Evolutionary conservation across 2,113 vertebrate genomes (phyloP).

Genomic region (Microtus montanus): DNA sequence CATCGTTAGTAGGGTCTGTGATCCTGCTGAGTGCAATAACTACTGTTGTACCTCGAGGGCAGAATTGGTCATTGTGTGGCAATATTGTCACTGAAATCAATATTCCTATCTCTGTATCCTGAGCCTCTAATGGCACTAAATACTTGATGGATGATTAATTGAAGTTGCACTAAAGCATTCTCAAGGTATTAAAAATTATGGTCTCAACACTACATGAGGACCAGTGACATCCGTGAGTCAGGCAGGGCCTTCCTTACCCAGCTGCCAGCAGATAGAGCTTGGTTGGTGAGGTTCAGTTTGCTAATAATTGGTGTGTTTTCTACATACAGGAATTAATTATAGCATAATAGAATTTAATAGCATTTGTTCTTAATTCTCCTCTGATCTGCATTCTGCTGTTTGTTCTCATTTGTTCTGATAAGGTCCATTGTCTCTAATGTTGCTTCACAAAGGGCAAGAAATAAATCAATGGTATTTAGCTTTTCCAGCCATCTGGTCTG

Average conservation of each 20-base stretch:
- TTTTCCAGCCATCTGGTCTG: constrained; percentile 89
- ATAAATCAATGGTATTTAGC: constrained; percentile 90
- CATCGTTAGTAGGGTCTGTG: not conserved
- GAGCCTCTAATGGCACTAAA: not conserved
- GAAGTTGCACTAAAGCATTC: not conserved
- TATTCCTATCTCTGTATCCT: not conserved
- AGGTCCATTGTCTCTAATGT: constrained; percentile 88
- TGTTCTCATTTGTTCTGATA: constrained; percentile 88
- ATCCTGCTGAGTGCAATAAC: not conserved
- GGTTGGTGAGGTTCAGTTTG: constrained; percentile 65
- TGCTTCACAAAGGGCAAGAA: constrained; percentile 87
- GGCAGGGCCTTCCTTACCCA: constrained; percentile 35
- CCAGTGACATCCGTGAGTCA: constrained; percentile 26
- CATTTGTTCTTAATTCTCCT: constrained; percentile 86
- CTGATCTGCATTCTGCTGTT: constrained; percentile 84
- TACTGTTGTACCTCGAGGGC: not conserved
- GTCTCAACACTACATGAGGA: not conserved
- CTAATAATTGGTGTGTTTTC: constrained; percentile 78
- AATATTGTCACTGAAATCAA: not conserved
- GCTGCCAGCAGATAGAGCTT: constrained; percentile 56
- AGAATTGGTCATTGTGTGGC: not conserved
- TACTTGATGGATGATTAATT: not conserved
- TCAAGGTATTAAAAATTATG: not conserved
- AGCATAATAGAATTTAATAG: constrained; percentile 83
- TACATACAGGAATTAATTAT: constrained; percentile 84